A percentile compares a stretch with the other conserved stretches of the same genome.
Conservation (phyloP, 2,888 invertebrate genomes). For the Plebejus melissa region DNA sequence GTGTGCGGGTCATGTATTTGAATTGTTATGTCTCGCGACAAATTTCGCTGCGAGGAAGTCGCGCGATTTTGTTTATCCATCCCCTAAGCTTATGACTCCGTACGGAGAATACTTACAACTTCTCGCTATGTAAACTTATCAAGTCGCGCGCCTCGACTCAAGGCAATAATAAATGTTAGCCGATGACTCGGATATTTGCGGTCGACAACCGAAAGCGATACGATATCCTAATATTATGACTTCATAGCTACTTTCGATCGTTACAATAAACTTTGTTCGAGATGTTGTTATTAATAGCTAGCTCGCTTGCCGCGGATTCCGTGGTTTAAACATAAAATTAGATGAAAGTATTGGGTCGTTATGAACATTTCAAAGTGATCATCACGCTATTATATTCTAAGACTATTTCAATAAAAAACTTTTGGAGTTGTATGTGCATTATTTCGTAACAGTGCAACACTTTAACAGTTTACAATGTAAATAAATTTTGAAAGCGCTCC, state of each 20-base stretch:
- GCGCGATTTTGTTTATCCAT: background rate
- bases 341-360: background rate
- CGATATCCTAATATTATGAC: slow-evolving; percentile 23
- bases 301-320: background rate
- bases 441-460: background rate
- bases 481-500: background rate
- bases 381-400: background rate
- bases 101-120: slow-evolving; percentile 62
- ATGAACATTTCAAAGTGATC: background rate
- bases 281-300: background rate
- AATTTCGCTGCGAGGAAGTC: background rate
- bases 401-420: too few relatives aligned
- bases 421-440: background rate
- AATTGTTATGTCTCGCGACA: background rate
- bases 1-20: background rate
- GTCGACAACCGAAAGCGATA: slow-evolving; percentile 31
- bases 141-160: slow-evolving; percentile 53
- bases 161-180: slow-evolving; percentile 53
- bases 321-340: background rate
- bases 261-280: slow-evolving; percentile 2
- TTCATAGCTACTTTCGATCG: slow-evolving; percentile 18
- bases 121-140: slow-evolving; percentile 56
- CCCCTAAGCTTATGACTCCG: slow-evolving; percentile 40
- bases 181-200: slow-evolving; percentile 39
- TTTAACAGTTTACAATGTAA: background rate